These are phyloP conservation scores for Laticauda laticaudata DNA, from an alignment of 2,113 vertebrate species.

Conservation along the genomic window DNA sequence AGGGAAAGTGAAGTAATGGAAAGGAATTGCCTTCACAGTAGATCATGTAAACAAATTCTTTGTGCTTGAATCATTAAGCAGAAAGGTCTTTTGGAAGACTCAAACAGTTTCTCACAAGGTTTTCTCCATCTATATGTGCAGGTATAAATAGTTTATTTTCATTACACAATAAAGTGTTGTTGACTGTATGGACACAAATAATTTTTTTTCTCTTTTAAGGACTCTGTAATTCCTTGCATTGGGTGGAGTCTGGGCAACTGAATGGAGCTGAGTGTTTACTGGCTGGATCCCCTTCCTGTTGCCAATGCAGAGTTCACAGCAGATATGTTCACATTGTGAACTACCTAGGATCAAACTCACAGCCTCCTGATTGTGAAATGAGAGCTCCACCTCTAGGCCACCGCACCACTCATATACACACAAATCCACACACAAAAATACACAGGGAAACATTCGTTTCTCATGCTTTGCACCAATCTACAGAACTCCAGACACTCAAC, in stretches of 20 bases:
- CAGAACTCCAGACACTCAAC: background rate
- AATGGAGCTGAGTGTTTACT: too few relatives aligned
- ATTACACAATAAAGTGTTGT: background rate
- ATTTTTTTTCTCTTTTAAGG: too few relatives aligned
- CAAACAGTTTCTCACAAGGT: background rate
- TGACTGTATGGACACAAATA: background rate
- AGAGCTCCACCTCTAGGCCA: too few relatives aligned
- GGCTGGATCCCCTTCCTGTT: too few relatives aligned
- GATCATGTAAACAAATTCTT: background rate
- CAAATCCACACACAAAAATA: background rate
- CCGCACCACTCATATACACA: too few relatives aligned
- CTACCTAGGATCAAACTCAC: too few relatives aligned
- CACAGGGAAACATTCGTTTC: background rate
- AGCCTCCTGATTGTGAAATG: too few relatives aligned
- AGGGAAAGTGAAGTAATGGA: background rate
- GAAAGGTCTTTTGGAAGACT: background rate
- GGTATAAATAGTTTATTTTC: background rate
- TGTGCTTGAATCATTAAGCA: background rate
- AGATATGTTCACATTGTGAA: too few relatives aligned
- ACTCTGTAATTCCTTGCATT: too few relatives aligned
- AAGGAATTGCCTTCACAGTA: background rate
- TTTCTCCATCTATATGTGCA: background rate
- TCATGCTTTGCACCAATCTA: background rate
- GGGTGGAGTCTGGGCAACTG: too few relatives aligned
- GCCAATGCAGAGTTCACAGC: too few relatives aligned